Percentiles rank a stretch among this genome's conserved stretches.
These are phyloP conservation scores for Botia kubotai DNA, from an alignment of 2,797 vertebrate genomes.

Conservation along the genomic window DNA sequence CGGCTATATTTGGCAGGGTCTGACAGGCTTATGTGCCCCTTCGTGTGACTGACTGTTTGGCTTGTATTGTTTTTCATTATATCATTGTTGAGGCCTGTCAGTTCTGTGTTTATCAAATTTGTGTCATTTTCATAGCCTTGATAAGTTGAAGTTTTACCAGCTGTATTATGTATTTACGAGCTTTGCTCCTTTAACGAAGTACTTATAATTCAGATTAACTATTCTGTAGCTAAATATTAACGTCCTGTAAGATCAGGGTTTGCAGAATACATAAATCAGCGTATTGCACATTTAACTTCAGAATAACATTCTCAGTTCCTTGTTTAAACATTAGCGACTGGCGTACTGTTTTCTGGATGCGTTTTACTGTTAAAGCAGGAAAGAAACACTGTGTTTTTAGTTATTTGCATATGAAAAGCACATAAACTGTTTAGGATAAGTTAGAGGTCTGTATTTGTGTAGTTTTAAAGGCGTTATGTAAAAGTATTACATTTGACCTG, in stretches of 20 bases:
- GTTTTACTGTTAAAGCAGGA: background rate
- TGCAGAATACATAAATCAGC: background rate
- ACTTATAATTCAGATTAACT: background rate
- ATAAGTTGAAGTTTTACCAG: background rate
- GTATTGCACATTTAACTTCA: background rate
- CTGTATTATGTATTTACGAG: background rate
- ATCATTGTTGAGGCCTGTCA: background rate
- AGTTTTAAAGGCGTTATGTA: background rate
- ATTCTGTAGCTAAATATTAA: constrained; percentile 4
- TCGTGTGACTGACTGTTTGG: background rate
- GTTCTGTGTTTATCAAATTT: background rate
- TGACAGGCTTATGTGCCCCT: background rate
- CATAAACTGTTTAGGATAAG: background rate
- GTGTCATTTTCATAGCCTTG: background rate
- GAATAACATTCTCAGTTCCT: background rate
- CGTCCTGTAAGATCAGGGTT: background rate
- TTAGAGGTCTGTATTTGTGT: background rate
- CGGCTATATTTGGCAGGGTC: constrained; percentile 6
- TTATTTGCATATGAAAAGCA: background rate
- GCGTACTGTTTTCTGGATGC: background rate
- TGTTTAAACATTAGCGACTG: background rate
- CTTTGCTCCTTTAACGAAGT: background rate
- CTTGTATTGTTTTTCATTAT: background rate
- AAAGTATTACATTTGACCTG: constrained; percentile 18
- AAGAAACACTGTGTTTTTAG: background rate